Evolutionary conservation across 2,797 vertebrate genomes (phyloP).

Genomic region (Sarcophilus harrisii): DNA sequence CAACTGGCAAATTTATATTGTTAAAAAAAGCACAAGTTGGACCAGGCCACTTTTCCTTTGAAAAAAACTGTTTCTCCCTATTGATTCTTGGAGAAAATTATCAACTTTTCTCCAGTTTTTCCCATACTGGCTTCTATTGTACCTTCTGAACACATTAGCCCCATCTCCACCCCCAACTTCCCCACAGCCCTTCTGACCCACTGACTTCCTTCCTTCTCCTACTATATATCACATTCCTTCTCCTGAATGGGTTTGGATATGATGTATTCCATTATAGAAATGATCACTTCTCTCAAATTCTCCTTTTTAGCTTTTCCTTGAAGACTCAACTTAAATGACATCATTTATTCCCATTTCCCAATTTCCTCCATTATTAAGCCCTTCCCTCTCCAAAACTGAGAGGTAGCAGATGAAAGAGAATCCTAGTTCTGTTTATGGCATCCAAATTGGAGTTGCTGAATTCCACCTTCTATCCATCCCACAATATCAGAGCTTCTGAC

Average conservation of each 20-base stretch:
- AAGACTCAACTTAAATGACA: not conserved
- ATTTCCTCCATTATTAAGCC: not conserved
- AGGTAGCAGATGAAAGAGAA: not conserved
- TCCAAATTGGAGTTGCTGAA: not conserved
- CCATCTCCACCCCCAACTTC: not conserved
- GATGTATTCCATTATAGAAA: not conserved
- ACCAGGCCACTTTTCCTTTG: not conserved
- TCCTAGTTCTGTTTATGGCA: not conserved
- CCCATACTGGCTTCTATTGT: not conserved
- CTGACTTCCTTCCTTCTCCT: not conserved
- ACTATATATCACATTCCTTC: not conserved
- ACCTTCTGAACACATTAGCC: not conserved
- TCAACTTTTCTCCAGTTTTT: not conserved
- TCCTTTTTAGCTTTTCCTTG: not conserved
- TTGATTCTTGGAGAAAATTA: not conserved
- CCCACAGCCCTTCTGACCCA: not conserved
- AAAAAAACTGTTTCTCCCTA: not conserved
- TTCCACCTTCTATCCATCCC: not conserved
- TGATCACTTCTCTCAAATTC: not conserved
- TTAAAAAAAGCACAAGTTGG: not conserved
- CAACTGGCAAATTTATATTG: not conserved
- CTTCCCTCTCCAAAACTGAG: not conserved
- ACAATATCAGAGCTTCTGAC: not conserved
- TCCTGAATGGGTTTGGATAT: not conserved
- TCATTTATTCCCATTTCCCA: not conserved